Evolutionary conservation across 2,888 invertebrate species (phyloP).

Genomic region (Xestia ashworthii): DNA sequence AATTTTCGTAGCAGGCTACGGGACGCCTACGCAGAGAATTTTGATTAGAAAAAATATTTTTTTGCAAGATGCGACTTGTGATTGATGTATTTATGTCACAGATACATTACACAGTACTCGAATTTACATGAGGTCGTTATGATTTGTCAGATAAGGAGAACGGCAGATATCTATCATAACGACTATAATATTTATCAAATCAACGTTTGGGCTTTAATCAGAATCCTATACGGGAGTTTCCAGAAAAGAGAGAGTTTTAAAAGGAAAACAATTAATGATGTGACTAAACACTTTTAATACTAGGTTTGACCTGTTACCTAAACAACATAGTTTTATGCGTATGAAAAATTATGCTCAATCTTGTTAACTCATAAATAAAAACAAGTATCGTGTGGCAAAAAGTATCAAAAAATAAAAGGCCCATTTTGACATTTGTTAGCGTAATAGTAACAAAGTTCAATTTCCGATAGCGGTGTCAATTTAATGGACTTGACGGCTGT

Average conservation of each 20-base stretch:
- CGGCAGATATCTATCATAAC: not conserved
- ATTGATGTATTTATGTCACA: not conserved
- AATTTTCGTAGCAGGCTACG: constrained; percentile 44
- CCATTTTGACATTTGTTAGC: too few species aligned
- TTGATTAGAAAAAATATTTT: not conserved
- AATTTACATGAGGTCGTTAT: not conserved
- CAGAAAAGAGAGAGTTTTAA: not conserved
- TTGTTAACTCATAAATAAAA: not conserved
- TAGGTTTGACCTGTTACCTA: not conserved
- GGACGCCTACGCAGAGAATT: constrained; percentile 24
- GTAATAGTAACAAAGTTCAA: too few species aligned
- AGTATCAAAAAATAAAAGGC: too few species aligned
- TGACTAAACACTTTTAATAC: not conserved
- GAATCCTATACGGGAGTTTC: not conserved
- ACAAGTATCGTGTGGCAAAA: too few species aligned
- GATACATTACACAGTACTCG: not conserved
- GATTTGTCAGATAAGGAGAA: not conserved
- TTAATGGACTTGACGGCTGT: too few species aligned
- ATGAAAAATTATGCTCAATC: not conserved
- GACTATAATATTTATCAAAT: not conserved
- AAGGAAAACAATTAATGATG: constrained; percentile 1
- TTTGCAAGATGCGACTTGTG: not conserved
- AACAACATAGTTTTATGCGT: not conserved
- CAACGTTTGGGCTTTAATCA: not conserved
- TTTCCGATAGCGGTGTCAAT: too few species aligned